A percentile compares a stretch with the other conserved stretches of the same genome.
Evolutionary conservation across 2,888 invertebrate genomes (phyloP).

Genomic region (Pheosia tremula): DNA sequence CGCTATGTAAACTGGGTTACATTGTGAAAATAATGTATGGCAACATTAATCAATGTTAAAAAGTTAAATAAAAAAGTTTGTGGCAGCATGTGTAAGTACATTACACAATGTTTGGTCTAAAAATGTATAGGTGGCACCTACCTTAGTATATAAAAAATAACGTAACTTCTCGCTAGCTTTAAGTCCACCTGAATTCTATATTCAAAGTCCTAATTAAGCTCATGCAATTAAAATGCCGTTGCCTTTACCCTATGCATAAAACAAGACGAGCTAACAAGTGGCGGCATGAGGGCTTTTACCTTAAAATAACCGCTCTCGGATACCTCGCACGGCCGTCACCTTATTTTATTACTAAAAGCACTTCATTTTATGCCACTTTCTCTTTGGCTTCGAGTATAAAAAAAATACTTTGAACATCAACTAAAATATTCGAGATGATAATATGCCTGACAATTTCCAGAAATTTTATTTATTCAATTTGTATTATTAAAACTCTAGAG

Average conservation of each 20-base stretch:
- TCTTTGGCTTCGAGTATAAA: conserved; percentile 17
- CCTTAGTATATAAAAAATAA: too few species aligned
- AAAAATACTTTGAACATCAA: conserved; percentile 17
- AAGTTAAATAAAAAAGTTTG: too few species aligned
- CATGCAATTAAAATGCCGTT: conserved; percentile 9
- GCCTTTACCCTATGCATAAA: conserved; percentile 14
- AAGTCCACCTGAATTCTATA: not conserved
- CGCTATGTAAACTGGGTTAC: too few species aligned
- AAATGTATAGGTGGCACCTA: too few species aligned
- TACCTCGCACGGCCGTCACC: conserved; percentile 17
- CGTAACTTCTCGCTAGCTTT: not conserved
- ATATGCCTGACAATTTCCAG: conserved; percentile 9
- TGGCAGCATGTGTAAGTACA: too few species aligned
- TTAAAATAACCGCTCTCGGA: conserved; percentile 32
- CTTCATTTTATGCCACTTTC: conserved; percentile 42
- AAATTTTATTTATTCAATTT: too few species aligned
- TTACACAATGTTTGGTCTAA: too few species aligned
- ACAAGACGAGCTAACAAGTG: conserved; percentile 8
- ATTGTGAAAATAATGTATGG: too few species aligned
- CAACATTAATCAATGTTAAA: too few species aligned
- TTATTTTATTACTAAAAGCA: conserved; percentile 42
- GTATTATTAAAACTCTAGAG: too few species aligned
- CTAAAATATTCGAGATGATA: conserved; percentile 12
- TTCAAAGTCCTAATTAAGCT: conserved; percentile 1
- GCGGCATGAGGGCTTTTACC: conserved; percentile 21